phyloP scores from a whole-genome alignment of 2,888 invertebrate genomes.

The Isotomurus palustris region DNA sequence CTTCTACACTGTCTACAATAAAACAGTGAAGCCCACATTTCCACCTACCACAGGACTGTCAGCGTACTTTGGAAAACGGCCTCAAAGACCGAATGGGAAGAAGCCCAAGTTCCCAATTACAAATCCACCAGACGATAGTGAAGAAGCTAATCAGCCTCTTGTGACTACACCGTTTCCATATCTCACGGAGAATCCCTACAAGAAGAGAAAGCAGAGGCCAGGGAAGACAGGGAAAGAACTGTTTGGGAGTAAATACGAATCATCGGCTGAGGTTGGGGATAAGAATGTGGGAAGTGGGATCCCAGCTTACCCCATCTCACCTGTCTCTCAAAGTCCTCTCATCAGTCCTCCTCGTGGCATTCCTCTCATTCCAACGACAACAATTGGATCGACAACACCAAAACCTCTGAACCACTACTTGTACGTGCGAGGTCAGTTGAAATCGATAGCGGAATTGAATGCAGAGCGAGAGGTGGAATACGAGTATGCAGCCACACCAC shows the following conservation, averaged over 20 bases:
- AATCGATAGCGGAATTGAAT: slow-evolving; percentile 41
- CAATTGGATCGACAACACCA: slow-evolving; percentile 37
- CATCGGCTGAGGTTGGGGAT: neutral
- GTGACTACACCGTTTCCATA: slow-evolving; percentile 29
- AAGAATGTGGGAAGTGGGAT: slow-evolving; percentile 7
- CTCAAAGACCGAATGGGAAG: slow-evolving; percentile 43
- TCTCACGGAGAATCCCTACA: slow-evolving; percentile 9
- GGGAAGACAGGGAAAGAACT: slow-evolving; percentile 33
- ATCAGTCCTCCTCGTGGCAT: slow-evolving; percentile 17
- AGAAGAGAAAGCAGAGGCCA: slow-evolving; percentile 36
- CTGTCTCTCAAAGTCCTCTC: slow-evolving; percentile 18
- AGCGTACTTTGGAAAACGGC: slow-evolving; percentile 23
- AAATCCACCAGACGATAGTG: slow-evolving; percentile 43
- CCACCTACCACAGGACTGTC: slow-evolving; percentile 11
- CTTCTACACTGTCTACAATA: slow-evolving; percentile 71
- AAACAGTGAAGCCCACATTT: slow-evolving; percentile 17
- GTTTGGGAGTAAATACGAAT: slow-evolving; percentile 28
- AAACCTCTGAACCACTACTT: slow-evolving; percentile 42
- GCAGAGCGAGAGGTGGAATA: slow-evolving; percentile 31
- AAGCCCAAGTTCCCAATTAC: slow-evolving; percentile 46
- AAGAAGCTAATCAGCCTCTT: slow-evolving; percentile 29
- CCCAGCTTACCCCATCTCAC: slow-evolving; percentile 16
- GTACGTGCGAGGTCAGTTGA: slow-evolving; percentile 43
- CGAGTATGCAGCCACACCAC: slow-evolving; percentile 35
- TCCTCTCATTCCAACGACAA: slow-evolving; percentile 9